phyloP scores from a whole-genome alignment of 1,140 invertebrate species.

The Zophobas atratus region DNA sequence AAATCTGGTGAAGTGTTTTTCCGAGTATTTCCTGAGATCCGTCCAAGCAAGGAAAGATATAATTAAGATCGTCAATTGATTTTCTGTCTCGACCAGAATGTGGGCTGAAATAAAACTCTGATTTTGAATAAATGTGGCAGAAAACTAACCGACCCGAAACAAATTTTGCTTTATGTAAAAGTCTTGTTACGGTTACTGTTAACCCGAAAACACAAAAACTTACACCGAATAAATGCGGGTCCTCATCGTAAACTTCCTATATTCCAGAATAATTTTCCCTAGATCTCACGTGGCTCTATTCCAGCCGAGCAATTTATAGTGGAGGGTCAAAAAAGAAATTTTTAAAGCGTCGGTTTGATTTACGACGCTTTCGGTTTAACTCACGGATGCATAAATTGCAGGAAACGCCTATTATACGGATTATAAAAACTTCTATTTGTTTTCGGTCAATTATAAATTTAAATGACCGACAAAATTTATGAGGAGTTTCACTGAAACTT shows the following conservation, averaged over 20 bases:
- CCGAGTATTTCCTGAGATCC: conserved; percentile 42
- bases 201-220: not conserved
- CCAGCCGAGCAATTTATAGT: conserved; percentile 15
- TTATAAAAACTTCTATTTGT: conserved; percentile 26
- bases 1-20: conserved; percentile 42
- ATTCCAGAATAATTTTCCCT: not conserved
- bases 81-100: conserved; percentile 40
- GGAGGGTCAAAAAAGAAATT: conserved; percentile 14
- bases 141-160: conserved; percentile 27
- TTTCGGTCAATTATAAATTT: conserved; percentile 34
- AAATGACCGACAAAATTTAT: conserved; percentile 24
- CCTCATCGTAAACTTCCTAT: conserved; percentile 11
- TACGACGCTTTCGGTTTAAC: conserved; percentile 4
- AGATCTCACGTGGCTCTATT: conserved; percentile 15
- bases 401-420: conserved; percentile 17
- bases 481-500: not conserved
- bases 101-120: conserved; percentile 41
- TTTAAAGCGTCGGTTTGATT: conserved; percentile 23
- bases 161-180: conserved; percentile 6
- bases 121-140: conserved; percentile 41
- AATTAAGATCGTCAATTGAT: conserved; percentile 43
- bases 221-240: conserved; percentile 1
- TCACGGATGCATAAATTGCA: conserved; percentile 12
- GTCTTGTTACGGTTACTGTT: conserved; percentile 8
- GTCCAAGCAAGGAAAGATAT: conserved; percentile 41